phyloP scores from a whole-genome alignment of 1,140 invertebrate species.

The Andricus grossulariae region DNA sequence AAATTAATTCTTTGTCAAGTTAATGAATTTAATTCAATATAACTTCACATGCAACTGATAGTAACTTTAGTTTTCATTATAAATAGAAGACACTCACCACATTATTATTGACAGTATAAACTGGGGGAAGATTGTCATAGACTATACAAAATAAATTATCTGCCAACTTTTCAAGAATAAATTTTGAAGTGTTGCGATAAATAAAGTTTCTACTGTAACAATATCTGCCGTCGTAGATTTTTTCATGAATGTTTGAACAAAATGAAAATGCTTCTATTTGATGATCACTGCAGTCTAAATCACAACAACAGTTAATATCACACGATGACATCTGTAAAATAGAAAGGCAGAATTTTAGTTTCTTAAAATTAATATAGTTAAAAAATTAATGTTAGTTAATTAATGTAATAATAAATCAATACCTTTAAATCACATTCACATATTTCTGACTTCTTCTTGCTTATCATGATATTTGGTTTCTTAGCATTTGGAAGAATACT shows the following conservation, averaged over 20 bases:
- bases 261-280: constrained; percentile 66
- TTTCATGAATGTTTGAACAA: constrained; percentile 60
- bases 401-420: constrained; percentile 37
- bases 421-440: constrained; percentile 70
- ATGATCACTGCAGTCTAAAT: constrained; percentile 67
- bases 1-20: neutral
- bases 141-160: constrained; percentile 72
- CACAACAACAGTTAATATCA: constrained; percentile 73
- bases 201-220: constrained; percentile 71
- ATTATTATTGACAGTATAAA: constrained; percentile 60
- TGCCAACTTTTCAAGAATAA: constrained; percentile 67
- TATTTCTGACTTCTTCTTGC: constrained; percentile 58
- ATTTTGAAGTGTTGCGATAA: constrained; percentile 68
- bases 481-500: constrained; percentile 37
- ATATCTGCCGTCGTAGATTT: constrained; percentile 70
- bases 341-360: constrained; percentile 6
- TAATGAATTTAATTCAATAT: constrained; percentile 35
- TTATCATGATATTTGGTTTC: constrained; percentile 36
- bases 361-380: constrained; percentile 13
- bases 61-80: neutral
- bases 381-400: constrained; percentile 4
- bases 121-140: constrained; percentile 71
- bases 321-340: constrained; percentile 59
- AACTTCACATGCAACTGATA: neutral
- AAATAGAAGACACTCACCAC: constrained; percentile 56